A percentile compares a stretch with the other conserved stretches of the same genome.
Conservation (phyloP, 30 jellyfish, hydroid and myxozoan genomes). For the Phacellophora camtschatica region DNA sequence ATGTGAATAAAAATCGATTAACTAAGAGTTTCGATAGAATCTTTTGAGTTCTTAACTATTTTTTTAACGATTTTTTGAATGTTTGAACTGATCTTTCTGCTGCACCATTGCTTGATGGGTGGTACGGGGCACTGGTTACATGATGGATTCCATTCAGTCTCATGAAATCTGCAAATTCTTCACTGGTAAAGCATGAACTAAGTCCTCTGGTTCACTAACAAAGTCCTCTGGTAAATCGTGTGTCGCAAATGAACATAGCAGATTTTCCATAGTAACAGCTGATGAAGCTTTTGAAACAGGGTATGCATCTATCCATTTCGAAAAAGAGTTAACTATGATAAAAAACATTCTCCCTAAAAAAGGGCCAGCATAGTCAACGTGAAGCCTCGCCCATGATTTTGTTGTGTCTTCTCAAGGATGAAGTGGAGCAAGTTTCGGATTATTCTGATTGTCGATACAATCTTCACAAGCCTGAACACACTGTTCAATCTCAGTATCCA, state of each 20-base stretch:
- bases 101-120: neutral
- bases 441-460: neutral
- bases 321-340: neutral
- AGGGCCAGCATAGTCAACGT: slow-evolving; percentile 7
- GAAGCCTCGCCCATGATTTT: neutral
- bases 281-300: neutral
- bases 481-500: neutral
- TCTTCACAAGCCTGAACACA: neutral
- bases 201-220: too few species aligned
- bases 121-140: slow-evolving; percentile 22
- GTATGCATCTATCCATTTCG: neutral
- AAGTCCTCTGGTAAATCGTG: slow-evolving; percentile 8
- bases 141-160: neutral
- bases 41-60: neutral
- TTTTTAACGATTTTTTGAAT: neutral
- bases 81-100: slow-evolving; percentile 32
- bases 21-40: neutral
- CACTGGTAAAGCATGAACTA: neutral
- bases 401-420: neutral
- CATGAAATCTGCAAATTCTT: neutral
- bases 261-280: neutral
- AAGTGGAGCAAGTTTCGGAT: neutral
- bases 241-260: neutral
- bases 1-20: neutral
- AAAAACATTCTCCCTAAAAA: neutral